Percentiles rank a stretch among this genome's conserved stretches.
These are phyloP conservation scores for Zapornia atra DNA, from an alignment of 2,113 vertebrate genomes.

Conservation along the genomic window DNA sequence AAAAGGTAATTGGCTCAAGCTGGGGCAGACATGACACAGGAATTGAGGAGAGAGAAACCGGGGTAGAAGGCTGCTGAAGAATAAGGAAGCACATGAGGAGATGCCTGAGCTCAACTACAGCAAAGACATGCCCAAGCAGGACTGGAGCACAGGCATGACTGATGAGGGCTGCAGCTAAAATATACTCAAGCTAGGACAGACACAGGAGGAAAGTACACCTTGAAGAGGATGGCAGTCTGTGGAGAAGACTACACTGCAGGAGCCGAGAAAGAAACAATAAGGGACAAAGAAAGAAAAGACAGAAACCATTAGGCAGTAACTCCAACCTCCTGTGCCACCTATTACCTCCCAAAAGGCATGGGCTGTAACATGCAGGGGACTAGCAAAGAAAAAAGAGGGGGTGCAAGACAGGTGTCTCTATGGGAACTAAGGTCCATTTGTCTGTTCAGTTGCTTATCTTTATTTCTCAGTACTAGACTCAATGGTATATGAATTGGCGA, in stretches of 20 bases:
- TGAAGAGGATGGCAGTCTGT: accelerated
- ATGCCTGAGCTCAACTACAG: neutral
- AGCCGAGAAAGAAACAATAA: neutral
- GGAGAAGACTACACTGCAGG: neutral
- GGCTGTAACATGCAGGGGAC: neutral
- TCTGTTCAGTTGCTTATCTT: neutral
- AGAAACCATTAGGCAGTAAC: neutral
- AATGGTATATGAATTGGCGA: neutral
- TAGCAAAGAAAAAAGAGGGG: neutral
- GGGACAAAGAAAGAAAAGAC: neutral
- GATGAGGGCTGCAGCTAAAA: neutral
- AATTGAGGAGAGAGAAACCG: neutral
- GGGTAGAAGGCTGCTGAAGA: neutral
- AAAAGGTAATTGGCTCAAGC: neutral
- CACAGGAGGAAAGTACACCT: neutral
- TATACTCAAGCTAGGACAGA: neutral
- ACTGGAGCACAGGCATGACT: neutral
- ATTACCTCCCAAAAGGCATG: accelerated
- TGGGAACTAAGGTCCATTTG: neutral
- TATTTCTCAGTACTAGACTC: neutral
- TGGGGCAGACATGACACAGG: neutral
- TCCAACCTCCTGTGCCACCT: neutral
- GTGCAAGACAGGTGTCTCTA: neutral
- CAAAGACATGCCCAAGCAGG: neutral
- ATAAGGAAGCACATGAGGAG: neutral